Evolutionary conservation across 2,113 vertebrate species (phyloP).

Genomic region (Chamaea fasciata): DNA sequence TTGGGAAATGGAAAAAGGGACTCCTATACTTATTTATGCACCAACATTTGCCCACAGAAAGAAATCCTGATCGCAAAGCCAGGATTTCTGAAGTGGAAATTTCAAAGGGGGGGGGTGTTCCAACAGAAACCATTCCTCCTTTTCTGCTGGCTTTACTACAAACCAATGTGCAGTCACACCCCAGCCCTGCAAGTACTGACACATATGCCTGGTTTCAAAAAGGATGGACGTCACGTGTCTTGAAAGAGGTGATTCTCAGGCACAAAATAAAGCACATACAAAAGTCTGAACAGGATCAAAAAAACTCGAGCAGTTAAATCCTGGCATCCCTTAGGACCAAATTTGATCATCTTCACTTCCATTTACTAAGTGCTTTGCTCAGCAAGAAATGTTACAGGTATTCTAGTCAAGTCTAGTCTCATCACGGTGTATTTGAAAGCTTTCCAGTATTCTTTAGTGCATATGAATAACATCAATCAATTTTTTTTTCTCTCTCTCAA

Average conservation of each 20-base stretch:
- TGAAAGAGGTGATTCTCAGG: conserved; percentile 6
- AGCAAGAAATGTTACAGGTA: not conserved
- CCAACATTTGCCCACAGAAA: not conserved
- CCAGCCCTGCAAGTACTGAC: not conserved
- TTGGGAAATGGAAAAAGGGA: not conserved
- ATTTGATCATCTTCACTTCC: conserved; percentile 16
- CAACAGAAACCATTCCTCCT: not conserved
- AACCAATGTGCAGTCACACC: not conserved
- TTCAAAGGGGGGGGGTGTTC: not conserved
- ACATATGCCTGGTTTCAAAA: not conserved
- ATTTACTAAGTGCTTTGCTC: conserved; percentile 20
- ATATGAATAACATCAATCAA: conserved; percentile 32
- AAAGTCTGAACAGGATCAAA: conserved; percentile 10
- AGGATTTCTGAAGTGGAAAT: conserved; percentile 23
- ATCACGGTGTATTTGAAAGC: not conserved
- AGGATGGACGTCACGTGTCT: not conserved
- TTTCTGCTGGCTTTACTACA: conserved; percentile 11
- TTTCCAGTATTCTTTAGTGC: not conserved
- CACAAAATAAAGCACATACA: not conserved
- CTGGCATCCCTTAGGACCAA: conserved; percentile 16
- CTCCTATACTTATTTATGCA: not conserved
- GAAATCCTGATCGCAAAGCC: not conserved
- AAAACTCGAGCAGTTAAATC: not conserved
- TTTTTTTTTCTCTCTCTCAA: not conserved
- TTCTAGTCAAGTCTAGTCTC: conserved; percentile 22